phyloP scores from a whole-genome alignment of 2,888 invertebrate genomes.

The Blastobasis adustella region DNA sequence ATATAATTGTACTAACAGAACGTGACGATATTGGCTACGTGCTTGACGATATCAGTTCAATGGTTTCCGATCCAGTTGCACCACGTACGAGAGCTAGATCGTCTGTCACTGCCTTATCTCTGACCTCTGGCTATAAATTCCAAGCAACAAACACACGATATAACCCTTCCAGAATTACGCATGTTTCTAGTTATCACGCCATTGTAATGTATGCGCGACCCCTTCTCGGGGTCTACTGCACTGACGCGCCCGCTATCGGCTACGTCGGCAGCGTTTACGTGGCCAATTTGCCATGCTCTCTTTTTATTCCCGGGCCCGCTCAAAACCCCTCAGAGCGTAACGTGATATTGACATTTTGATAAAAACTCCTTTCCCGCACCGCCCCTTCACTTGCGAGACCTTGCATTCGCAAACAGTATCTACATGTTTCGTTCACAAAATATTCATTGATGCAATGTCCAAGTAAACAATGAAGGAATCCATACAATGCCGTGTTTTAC shows the following conservation, averaged over 20 bases:
- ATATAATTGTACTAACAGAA: no score
- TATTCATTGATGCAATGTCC: slow-evolving; percentile 10
- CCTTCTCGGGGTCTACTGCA: slow-evolving; percentile 24
- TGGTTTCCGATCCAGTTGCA: slow-evolving; percentile 14
- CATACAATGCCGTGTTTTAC: slow-evolving; percentile 1
- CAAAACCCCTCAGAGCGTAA: slow-evolving; percentile 12
- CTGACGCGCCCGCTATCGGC: slow-evolving; percentile 22
- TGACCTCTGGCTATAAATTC: slow-evolving; percentile 40
- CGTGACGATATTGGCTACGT: no score
- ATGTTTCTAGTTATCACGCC: slow-evolving; percentile 34
- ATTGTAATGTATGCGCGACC: slow-evolving; percentile 44
- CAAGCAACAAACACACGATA: slow-evolving; percentile 24
- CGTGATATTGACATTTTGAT: slow-evolving; percentile 32
- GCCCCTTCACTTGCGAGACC: slow-evolving; percentile 28
- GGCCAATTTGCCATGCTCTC: background rate
- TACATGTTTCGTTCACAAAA: slow-evolving; percentile 17
- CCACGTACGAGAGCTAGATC: slow-evolving; percentile 28
- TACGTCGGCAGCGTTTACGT: background rate
- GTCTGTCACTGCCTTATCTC: slow-evolving; percentile 35
- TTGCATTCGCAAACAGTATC: slow-evolving; percentile 25
- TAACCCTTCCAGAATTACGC: slow-evolving; percentile 40
- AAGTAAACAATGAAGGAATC: slow-evolving; percentile 5
- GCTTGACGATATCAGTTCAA: background rate
- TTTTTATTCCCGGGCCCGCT: background rate
- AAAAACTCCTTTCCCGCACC: slow-evolving; percentile 24